These are phyloP conservation scores for Montipora capricornis DNA, from an alignment of 64 coral and sea anemone species.

Conservation along the genomic window DNA sequence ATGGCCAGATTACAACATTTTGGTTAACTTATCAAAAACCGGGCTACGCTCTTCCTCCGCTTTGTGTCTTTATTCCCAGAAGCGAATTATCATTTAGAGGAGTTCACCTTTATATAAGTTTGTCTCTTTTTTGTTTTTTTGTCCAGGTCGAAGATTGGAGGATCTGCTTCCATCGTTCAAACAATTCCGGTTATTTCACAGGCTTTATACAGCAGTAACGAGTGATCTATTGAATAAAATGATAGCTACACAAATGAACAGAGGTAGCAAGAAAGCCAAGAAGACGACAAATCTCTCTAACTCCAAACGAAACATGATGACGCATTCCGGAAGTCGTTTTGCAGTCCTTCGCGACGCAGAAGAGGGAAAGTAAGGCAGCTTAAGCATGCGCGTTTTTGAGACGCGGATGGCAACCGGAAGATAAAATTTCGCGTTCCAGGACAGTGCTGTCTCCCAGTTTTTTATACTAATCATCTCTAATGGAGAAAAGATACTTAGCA, in stretches of 20 bases:
- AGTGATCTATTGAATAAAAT: not conserved
- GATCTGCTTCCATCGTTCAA: not conserved
- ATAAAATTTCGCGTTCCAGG: no score
- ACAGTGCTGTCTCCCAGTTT: no score
- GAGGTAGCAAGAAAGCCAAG: not conserved
- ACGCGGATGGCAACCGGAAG: no score
- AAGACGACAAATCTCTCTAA: not conserved
- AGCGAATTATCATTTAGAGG: not conserved
- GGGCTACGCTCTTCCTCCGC: no score
- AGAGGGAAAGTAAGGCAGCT: not conserved
- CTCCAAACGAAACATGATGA: not conserved
- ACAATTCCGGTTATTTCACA: not conserved
- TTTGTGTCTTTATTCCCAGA: no score
- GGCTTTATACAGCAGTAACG: constrained; percentile 1
- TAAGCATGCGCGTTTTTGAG: no score
- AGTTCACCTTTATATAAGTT: not conserved
- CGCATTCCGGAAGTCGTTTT: not conserved
- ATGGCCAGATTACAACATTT: no score
- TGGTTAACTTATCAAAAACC: no score
- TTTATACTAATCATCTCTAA: no score
- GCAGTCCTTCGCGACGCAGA: not conserved
- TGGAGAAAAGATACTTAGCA: no score
- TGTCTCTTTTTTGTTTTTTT: not conserved
- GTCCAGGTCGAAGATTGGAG: not conserved
- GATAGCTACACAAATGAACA: not conserved